A percentile compares a stretch with the other conserved stretches of the same genome.
phyloP scores from a whole-genome alignment of 2,797 vertebrate genomes.

The Pygocentrus nattereri region DNA sequence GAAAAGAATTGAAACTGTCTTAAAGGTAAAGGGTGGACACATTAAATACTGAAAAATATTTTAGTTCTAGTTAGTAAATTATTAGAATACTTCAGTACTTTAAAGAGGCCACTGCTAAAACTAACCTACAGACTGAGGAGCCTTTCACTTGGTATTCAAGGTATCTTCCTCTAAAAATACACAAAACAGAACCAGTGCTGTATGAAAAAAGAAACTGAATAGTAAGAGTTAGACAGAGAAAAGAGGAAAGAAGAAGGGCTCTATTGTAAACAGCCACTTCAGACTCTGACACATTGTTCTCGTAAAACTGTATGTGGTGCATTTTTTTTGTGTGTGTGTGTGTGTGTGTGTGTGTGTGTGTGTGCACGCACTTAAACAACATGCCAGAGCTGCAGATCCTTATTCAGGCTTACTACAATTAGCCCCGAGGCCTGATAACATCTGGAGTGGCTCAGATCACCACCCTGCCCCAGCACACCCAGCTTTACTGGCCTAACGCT shows the following conservation, averaged over 20 bases:
- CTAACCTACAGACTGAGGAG: too few species aligned
- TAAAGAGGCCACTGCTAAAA: too few species aligned
- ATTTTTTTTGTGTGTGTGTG: conserved; percentile 15
- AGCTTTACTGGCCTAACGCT: background rate
- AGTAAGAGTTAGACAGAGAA: background rate
- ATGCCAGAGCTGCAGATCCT: conserved; percentile 53
- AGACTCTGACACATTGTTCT: conserved; percentile 48
- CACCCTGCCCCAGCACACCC: conserved; percentile 13
- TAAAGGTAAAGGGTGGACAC: too few species aligned
- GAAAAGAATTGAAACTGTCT: too few species aligned
- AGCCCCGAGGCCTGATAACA: conserved; percentile 55
- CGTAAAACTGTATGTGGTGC: conserved; percentile 46
- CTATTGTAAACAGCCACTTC: conserved; percentile 42
- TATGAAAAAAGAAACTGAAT: background rate
- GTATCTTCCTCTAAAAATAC: background rate
- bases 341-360: conserved; percentile 36
- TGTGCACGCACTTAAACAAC: conserved; percentile 23
- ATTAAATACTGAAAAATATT: too few species aligned
- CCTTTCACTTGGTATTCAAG: too few species aligned
- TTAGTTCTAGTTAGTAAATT: too few species aligned
- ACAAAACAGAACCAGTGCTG: background rate
- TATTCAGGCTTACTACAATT: conserved; percentile 50
- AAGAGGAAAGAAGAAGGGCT: background rate
- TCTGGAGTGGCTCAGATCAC: conserved; percentile 57
- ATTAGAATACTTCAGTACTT: too few species aligned